A percentile compares a stretch with the other conserved stretches of the same genome.
Evolutionary conservation across 1,140 invertebrate species (phyloP).

Genomic region (Sycophaga agraensis): DNA sequence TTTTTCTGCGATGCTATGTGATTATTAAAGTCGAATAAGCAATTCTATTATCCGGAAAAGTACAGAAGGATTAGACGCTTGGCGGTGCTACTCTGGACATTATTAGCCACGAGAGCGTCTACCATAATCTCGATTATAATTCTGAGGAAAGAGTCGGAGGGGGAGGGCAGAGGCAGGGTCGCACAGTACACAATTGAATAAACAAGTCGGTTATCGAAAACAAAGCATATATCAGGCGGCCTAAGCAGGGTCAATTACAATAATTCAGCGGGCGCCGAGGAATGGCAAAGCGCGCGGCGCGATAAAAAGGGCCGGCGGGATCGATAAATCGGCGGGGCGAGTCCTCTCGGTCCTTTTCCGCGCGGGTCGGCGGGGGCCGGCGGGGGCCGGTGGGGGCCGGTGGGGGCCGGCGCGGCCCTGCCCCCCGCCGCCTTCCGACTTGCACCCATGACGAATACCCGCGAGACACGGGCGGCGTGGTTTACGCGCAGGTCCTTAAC

Average conservation of each 20-base stretch:
- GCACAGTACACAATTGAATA: not conserved
- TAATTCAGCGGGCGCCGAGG: constrained; percentile 21
- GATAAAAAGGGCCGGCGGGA: constrained; percentile 10
- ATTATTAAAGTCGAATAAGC: no score
- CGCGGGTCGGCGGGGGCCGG: no score
- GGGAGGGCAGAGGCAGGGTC: no score
- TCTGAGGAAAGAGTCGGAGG: no score
- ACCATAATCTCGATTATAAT: no score
- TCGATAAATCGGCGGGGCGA: no score
- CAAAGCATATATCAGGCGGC: constrained; percentile 12
- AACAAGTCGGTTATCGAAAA: constrained; percentile 15
- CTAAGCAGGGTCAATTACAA: constrained; percentile 27
- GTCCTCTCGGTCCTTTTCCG: not conserved
- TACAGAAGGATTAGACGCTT: no score
- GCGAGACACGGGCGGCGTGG: not conserved
- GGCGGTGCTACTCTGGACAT: no score
- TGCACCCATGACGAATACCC: not conserved
- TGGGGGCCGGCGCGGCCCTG: not conserved
- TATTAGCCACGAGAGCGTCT: no score
- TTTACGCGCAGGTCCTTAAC: not conserved
- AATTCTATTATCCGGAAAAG: no score
- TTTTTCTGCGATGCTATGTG: no score
- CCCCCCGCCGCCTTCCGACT: constrained; percentile 3
- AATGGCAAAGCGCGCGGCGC: constrained; percentile 7
- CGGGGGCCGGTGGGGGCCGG: no score